A percentile compares a stretch with the other conserved stretches of the same genome.
Conservation (phyloP, 2,888 invertebrate genomes). For the Cyclophora albipunctata region DNA sequence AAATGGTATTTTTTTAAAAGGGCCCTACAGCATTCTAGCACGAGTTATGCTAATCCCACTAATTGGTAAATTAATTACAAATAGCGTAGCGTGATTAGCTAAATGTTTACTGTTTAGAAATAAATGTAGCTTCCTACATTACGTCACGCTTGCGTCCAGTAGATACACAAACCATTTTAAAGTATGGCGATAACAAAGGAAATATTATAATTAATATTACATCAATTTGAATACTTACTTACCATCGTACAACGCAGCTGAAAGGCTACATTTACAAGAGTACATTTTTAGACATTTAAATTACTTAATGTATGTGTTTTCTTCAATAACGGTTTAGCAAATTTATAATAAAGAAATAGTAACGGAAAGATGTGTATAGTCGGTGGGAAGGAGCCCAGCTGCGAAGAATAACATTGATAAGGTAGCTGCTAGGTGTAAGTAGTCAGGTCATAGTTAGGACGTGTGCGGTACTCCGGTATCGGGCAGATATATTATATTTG, state of each 20-base stretch:
- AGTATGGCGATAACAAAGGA: constrained; percentile 6
- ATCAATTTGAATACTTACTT: too few species aligned
- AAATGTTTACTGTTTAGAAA: constrained; percentile 44
- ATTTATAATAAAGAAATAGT: constrained; percentile 8
- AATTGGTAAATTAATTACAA: constrained; percentile 2
- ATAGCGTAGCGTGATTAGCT: constrained; percentile 23
- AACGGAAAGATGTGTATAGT: constrained; percentile 28
- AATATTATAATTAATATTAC: too few species aligned
- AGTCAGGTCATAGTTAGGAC: constrained; percentile 50
- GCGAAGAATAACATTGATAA: constrained; percentile 45
- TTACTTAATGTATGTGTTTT: background rate
- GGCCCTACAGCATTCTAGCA: too few species aligned
- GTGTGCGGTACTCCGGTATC: constrained; percentile 48
- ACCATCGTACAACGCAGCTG: too few species aligned
- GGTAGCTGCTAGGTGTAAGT: constrained; percentile 61
- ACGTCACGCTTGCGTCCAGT: constrained; percentile 56
- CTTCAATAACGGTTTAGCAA: constrained; percentile 2
- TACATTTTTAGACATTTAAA: too few species aligned
- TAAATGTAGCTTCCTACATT: constrained; percentile 35
- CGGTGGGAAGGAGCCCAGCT: constrained; percentile 26
- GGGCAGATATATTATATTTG: constrained; percentile 45
- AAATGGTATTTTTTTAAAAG: too few species aligned
- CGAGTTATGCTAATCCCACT: background rate
- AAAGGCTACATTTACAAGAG: too few species aligned
- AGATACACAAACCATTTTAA: constrained; percentile 16